Evolutionary conservation across 1,140 invertebrate genomes (phyloP).

Genomic region (Oedothorax gibbosus): DNA sequence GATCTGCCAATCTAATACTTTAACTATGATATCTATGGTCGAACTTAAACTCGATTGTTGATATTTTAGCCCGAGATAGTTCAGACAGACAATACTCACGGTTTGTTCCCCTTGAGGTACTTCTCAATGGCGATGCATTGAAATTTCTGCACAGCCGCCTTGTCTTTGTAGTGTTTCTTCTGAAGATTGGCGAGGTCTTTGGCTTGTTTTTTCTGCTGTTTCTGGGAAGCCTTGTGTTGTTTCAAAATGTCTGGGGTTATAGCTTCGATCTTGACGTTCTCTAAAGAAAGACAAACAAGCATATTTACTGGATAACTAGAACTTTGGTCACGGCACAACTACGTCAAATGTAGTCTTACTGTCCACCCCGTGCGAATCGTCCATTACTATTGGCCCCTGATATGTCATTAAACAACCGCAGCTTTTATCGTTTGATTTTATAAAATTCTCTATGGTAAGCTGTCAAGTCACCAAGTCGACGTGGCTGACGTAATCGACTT

Average conservation of each 20-base stretch:
- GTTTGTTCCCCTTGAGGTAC: conserved; percentile 87
- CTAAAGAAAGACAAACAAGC: not conserved
- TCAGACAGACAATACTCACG: conserved; percentile 72
- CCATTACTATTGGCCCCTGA: no score
- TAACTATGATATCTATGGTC: no score
- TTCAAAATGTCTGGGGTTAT: conserved; percentile 92
- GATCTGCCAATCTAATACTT: no score
- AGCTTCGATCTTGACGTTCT: conserved; percentile 82
- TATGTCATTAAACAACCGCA: no score
- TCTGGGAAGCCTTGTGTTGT: conserved; percentile 92
- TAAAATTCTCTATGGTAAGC: no score
- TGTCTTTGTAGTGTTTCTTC: conserved; percentile 95
- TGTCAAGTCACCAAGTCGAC: no score
- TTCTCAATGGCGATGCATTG: conserved; percentile 95
- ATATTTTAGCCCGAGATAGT: not conserved
- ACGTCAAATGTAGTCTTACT: no score
- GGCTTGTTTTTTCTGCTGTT: conserved; percentile 94
- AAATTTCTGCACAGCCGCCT: conserved; percentile 88
- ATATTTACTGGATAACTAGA: not conserved
- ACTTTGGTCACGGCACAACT: no score
- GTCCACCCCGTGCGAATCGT: no score
- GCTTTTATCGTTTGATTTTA: no score
- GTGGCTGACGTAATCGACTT: no score
- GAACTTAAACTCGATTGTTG: not conserved
- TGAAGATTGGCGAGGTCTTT: conserved; percentile 93